A percentile compares a stretch with the other conserved stretches of the same genome.
Conservation (phyloP, 2,888 invertebrate genomes). For the Tenthredo livida region DNA sequence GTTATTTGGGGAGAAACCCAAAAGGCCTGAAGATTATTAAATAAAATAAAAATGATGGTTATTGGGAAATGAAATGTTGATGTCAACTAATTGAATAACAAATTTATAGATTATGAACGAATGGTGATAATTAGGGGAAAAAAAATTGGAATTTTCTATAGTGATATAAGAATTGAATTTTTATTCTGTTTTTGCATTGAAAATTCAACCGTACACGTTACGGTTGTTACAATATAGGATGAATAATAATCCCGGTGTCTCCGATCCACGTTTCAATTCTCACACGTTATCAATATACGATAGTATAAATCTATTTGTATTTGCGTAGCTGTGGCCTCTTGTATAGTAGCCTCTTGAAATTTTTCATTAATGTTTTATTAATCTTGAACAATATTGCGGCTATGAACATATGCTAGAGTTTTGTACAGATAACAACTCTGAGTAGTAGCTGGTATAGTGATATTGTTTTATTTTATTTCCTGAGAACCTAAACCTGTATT, state of each 20-base stretch:
- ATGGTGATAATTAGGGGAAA: background rate
- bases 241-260: constrained; percentile 22
- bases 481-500: constrained; percentile 67
- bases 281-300: constrained; percentile 52
- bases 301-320: constrained; percentile 55
- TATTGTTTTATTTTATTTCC: constrained; percentile 60
- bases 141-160: background rate
- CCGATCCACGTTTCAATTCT: constrained; percentile 52
- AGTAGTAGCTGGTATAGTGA: constrained; percentile 39
- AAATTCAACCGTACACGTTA: background rate
- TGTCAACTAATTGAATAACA: background rate
- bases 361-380: constrained; percentile 57
- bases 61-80: no score
- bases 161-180: background rate
- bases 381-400: constrained; percentile 54
- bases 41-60: background rate
- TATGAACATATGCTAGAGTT: constrained; percentile 62
- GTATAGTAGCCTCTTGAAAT: constrained; percentile 54
- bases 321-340: constrained; percentile 51
- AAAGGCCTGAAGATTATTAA: background rate
- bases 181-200: background rate
- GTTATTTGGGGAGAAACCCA: background rate
- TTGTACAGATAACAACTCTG: constrained; percentile 50
- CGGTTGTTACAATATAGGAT: background rate
- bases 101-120: background rate